These are phyloP conservation scores for Orthonevra nobilis DNA, from an alignment of 2,888 invertebrate species.

Conservation along the genomic window DNA sequence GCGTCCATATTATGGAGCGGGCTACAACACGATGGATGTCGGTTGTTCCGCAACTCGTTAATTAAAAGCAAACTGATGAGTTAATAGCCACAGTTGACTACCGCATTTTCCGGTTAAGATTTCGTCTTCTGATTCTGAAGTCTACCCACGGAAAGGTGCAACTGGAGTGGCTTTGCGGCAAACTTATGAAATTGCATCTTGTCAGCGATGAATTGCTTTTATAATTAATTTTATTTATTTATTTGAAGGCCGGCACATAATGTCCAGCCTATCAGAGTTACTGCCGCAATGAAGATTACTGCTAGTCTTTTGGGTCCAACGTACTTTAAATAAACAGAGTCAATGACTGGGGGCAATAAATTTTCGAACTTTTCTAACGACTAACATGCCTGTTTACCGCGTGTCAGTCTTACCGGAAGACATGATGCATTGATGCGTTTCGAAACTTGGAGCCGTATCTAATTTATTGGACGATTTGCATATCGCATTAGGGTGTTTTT, in stretches of 20 bases:
- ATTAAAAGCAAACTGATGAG: slow-evolving; percentile 67
- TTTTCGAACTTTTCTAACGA: slow-evolving; percentile 41
- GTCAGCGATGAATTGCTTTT: slow-evolving; percentile 68
- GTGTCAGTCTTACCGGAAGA: slow-evolving; percentile 59
- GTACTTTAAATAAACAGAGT: slow-evolving; percentile 3
- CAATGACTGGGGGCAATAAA: slow-evolving; percentile 32
- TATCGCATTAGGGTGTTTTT: slow-evolving; percentile 69
- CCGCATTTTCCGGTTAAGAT: slow-evolving; percentile 68
- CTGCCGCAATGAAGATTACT: slow-evolving; percentile 54
- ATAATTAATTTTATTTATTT: slow-evolving; percentile 67
- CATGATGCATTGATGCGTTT: slow-evolving; percentile 39
- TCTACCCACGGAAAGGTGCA: slow-evolving; percentile 6
- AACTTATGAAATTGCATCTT: slow-evolving; percentile 66
- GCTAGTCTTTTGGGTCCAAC: too few species aligned
- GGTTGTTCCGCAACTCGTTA: slow-evolving; percentile 61
- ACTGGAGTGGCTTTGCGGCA: slow-evolving; percentile 51
- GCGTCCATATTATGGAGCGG: slow-evolving; percentile 58
- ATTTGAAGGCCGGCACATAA: slow-evolving; percentile 65
- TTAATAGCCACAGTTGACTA: slow-evolving; percentile 62
- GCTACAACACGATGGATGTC: slow-evolving; percentile 60
- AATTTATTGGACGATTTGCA: slow-evolving; percentile 64
- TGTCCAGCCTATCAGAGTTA: slow-evolving; percentile 59
- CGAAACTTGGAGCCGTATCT: slow-evolving; percentile 35
- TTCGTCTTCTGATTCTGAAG: slow-evolving; percentile 53
- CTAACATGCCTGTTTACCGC: too few species aligned